Base-by-base conservation (phyloP, 2,797 vertebrate species). In the Sebastes hubbsi region DNA sequence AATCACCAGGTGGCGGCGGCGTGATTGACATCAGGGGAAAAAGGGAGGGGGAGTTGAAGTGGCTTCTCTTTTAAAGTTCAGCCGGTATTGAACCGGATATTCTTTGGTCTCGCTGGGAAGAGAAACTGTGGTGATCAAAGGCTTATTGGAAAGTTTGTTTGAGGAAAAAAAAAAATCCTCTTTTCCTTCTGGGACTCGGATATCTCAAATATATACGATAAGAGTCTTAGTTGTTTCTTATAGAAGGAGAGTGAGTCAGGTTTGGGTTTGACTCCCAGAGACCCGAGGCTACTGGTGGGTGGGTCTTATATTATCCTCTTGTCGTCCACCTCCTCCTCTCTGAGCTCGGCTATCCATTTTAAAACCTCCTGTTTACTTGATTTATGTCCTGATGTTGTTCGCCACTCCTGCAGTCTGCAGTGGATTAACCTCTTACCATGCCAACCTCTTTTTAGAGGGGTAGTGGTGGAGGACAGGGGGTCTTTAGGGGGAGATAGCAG, bases 131-230 rank as follows among this genome's bases (percentile, higher is more conserved):
- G 24, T 70, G 77, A 89, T 88, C 76, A 89, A 72, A 84, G 9
- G 69, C 77, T 90, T 86, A 86, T 77, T 82, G 78, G 52, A 81
- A 85, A 81, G 82, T 90, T 90, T 73, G 34, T 76, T 82, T 76
- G 59, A 82, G 59, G 22, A 36, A 82, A 61, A 27, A 22, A 24
- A n/a, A 72, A 80, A 78, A 36, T 77, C 52, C 66, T 81, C 25
- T 46, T 80, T 86, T 81, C 58, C 70, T 77, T 75, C 46, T 30
- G 38, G 73, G 72, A 70, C 59, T 79, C 4, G 3, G 72, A 81
- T 86, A 84, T 61, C 70, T 82, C 66, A 74, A 76, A 42, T 42
- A 72, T 63, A 75, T 36, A 58, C 10, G 14, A 65, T 75, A 64
- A 68, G 70, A 54, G 64, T 76, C 68, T 88, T 66, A 85, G 77